Conservation (phyloP, 2,888 invertebrate genomes). For the Frankliniella intonsa region DNA sequence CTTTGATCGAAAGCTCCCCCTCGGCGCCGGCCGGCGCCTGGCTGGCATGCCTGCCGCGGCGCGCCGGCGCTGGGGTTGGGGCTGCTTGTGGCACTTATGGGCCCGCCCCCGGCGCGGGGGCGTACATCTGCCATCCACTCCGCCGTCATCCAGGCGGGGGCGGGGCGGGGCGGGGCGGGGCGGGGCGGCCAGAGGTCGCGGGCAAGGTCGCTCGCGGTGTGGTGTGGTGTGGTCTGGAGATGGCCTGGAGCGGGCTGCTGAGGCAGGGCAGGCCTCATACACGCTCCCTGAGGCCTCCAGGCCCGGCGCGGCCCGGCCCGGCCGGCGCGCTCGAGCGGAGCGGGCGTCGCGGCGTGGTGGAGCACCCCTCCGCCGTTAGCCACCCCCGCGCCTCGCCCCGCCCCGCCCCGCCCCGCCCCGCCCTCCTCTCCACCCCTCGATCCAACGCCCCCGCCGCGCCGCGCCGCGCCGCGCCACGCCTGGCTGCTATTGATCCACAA, state of each 20-base stretch:
- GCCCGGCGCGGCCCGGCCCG: background rate
- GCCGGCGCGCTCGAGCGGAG: background rate
- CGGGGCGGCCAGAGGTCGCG: constrained; percentile 6
- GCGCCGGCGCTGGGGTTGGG: too few relatives aligned
- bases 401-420: background rate
- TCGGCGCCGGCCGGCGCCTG: too few relatives aligned
- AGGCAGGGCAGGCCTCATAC: too few relatives aligned
- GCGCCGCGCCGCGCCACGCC: constrained; percentile 1
- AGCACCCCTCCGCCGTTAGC: background rate
- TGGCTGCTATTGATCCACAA: background rate
- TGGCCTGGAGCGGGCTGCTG: too few relatives aligned
- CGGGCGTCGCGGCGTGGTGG: background rate
- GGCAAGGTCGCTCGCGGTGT: background rate
- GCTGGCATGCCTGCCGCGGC: too few relatives aligned
- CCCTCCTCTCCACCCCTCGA: background rate
- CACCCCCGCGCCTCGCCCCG: background rate
- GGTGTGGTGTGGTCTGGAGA: background rate
- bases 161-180: background rate
- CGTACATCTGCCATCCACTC: too few relatives aligned
- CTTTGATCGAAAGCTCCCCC: too few relatives aligned
- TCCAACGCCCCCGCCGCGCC: constrained; percentile 1
- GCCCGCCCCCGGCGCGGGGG: too few relatives aligned
- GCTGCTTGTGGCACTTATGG: too few relatives aligned
- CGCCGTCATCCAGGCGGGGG: too few relatives aligned
- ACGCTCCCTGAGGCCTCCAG: too few relatives aligned